Conservation (phyloP, 2,113 vertebrate species). For the Oncorhynchus keta region DNA sequence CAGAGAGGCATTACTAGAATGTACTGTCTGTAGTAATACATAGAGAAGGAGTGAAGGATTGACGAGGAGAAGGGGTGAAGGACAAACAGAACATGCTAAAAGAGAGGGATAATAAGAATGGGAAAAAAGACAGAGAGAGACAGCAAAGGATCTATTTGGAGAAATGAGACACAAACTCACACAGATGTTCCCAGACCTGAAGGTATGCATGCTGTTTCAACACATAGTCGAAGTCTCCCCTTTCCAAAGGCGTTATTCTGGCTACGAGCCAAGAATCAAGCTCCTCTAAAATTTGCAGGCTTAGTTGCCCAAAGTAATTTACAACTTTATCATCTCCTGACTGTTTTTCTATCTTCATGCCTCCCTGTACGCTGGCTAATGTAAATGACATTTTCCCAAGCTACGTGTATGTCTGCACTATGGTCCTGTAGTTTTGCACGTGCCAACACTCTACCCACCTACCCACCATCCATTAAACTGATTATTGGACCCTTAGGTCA, state of each 20-base stretch:
- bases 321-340: too few relatives aligned
- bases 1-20: slow-evolving; percentile 17
- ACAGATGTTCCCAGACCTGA: slow-evolving; percentile 6
- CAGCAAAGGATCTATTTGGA: neutral
- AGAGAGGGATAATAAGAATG: neutral
- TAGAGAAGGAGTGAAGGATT: too few relatives aligned
- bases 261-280: slow-evolving; percentile 22
- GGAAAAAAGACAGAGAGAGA: neutral
- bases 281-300: slow-evolving; percentile 22
- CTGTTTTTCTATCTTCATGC: too few relatives aligned
- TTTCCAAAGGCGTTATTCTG: slow-evolving; percentile 19
- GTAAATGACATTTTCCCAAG: neutral
- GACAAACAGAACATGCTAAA: neutral
- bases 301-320: neutral
- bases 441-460: neutral
- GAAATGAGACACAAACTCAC: slow-evolving; percentile 6
- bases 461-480: too few relatives aligned
- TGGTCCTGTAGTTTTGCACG: slow-evolving; percentile 9
- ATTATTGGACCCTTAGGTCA: too few relatives aligned
- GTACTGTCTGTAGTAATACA: neutral
- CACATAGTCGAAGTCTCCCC: neutral
- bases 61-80: too few relatives aligned
- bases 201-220: neutral
- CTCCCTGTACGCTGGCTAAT: neutral
- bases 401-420: neutral